phyloP scores from a whole-genome alignment of 2,888 invertebrate genomes.

The Syrphus vitripennis region DNA sequence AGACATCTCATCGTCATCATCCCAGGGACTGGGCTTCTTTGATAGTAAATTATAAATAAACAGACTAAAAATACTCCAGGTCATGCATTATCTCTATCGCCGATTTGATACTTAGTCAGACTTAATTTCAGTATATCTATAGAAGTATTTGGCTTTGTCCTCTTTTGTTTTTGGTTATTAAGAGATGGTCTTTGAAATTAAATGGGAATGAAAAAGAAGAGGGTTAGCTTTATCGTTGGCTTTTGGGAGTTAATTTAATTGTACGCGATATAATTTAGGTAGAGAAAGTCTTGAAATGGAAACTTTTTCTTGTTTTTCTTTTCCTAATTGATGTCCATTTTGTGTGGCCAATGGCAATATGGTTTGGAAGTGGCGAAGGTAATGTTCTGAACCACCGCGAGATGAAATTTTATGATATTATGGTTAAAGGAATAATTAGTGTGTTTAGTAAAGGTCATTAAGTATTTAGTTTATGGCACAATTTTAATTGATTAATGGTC shows the following conservation, averaged over 20 bases:
- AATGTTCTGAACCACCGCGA: not conserved
- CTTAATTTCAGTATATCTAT: conserved; percentile 29
- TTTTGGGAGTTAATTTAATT: conserved; percentile 37
- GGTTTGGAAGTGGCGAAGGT: not conserved
- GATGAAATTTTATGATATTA: not conserved
- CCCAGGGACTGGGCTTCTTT: too few relatives aligned
- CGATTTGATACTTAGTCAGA: conserved; percentile 26
- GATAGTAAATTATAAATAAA: conserved; percentile 22
- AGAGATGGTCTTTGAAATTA: not conserved
- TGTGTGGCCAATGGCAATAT: not conserved
- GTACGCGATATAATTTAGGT: conserved; percentile 27
- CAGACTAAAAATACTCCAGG: conserved; percentile 11
- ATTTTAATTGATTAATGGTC: not conserved
- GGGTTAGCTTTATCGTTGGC: not conserved
- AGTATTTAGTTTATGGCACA: not conserved
- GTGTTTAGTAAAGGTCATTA: not conserved
- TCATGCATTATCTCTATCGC: conserved; percentile 16
- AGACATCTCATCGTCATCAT: too few relatives aligned
- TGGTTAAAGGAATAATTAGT: not conserved
- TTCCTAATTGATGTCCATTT: not conserved
- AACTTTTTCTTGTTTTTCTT: not conserved
- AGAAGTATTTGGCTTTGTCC: conserved; percentile 15
- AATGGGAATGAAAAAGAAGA: not conserved
- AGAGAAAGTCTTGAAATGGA: conserved; percentile 46
- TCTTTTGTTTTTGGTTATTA: not conserved